Evolutionary conservation across 2,797 vertebrate genomes (phyloP).

Genomic region (Numenius phaeopus): DNA sequence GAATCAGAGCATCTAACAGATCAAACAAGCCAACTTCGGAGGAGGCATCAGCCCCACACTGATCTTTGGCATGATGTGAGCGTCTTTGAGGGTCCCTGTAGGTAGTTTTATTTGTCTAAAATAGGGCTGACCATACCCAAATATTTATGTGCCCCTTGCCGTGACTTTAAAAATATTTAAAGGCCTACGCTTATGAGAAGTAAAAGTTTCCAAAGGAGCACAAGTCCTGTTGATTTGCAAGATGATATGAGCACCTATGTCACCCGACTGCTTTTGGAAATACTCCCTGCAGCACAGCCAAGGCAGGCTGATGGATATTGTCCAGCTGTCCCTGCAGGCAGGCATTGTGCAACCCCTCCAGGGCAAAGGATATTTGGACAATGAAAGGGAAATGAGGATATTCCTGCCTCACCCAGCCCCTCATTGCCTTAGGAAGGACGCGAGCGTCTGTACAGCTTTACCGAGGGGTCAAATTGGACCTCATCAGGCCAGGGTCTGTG

Average conservation of each 20-base stretch:
- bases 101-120: conserved; percentile 41
- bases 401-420: background rate
- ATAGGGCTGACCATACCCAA: background rate
- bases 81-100: background rate
- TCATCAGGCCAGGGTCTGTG: accelerated
- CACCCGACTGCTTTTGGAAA: background rate
- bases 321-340: background rate
- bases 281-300: background rate
- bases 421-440: conserved; percentile 11
- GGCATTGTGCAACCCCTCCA: background rate
- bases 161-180: conserved; percentile 32
- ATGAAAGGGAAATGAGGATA: conserved; percentile 34
- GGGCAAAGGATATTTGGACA: conserved; percentile 15
- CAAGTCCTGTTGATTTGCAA: background rate
- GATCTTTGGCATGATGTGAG: background rate
- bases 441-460: background rate
- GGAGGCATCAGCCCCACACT: background rate
- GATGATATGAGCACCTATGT: background rate
- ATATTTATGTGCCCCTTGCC: conserved; percentile 3
- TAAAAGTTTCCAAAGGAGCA: background rate
- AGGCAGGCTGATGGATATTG: background rate
- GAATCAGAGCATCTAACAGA: background rate
- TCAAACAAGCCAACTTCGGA: conserved; percentile 14
- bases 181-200: background rate
- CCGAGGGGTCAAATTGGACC: background rate